These are phyloP conservation scores for Sitobion miscanthi DNA, from an alignment of 1,140 invertebrate species.

Conservation along the genomic window DNA sequence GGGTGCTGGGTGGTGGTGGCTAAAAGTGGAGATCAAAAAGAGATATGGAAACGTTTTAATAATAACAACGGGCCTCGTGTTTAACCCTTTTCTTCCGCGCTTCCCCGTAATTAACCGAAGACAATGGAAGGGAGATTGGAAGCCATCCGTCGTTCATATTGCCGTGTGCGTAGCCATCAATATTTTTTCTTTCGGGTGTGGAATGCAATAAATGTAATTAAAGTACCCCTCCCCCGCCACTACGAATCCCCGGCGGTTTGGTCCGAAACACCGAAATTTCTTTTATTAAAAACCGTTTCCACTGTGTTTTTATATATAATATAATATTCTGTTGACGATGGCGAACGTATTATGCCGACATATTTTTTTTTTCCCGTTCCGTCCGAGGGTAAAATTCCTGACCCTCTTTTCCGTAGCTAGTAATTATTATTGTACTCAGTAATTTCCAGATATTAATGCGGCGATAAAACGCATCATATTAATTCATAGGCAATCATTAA, in stretches of 20 bases:
- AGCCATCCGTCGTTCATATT: conserved; percentile 40
- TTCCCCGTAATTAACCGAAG: conserved; percentile 55
- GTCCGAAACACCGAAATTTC: conserved; percentile 41
- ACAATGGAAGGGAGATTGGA: conserved; percentile 39
- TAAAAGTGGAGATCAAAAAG: conserved; percentile 55
- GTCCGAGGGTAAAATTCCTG: conserved; percentile 13
- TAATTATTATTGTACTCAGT: conserved; percentile 18
- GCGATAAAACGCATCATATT: conserved; percentile 6
- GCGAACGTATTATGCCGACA: background rate
- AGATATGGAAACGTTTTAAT: conserved; percentile 56
- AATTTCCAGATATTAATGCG: conserved; percentile 28
- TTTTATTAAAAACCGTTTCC: conserved; percentile 48
- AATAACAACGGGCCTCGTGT: conserved; percentile 35
- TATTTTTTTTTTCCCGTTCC: background rate
- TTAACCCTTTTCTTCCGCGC: conserved; percentile 53
- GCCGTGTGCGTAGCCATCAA: conserved; percentile 31
- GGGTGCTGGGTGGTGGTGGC: background rate
- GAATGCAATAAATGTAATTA: conserved; percentile 56
- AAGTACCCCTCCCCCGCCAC: background rate
- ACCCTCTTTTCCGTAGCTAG: conserved; percentile 22
- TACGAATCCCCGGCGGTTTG: conserved; percentile 17
- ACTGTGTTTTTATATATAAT: background rate
- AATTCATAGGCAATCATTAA: background rate
- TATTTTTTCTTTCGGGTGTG: conserved; percentile 45
- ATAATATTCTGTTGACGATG: background rate